These are phyloP conservation scores for Aporrectodea caliginosa DNA, from an alignment of 1,140 invertebrate genomes.

Conservation along the genomic window DNA sequence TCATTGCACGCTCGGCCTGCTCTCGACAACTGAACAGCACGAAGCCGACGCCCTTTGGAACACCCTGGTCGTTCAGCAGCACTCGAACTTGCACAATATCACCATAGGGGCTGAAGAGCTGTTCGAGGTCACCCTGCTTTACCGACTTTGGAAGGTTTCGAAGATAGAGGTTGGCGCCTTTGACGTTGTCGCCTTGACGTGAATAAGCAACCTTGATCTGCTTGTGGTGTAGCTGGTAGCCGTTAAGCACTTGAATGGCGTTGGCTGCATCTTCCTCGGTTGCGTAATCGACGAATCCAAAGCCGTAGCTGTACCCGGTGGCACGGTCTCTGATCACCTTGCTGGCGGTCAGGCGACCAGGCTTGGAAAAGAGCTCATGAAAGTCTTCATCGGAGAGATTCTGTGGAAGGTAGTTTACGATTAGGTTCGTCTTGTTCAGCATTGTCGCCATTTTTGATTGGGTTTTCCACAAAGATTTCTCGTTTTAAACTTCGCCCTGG, in stretches of 20 bases:
- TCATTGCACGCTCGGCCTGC: conserved; percentile 84
- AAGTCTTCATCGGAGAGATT: conserved; percentile 86
- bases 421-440: conserved; percentile 68
- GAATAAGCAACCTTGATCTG: conserved; percentile 86
- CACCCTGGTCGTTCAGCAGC: conserved; percentile 74
- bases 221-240: conserved; percentile 80
- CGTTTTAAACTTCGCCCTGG: background rate
- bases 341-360: conserved; percentile 71
- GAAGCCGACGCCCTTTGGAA: conserved; percentile 83
- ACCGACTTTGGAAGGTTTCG: conserved; percentile 76
- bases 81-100: conserved; percentile 86
- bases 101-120: conserved; percentile 79
- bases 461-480: no score
- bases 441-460: background rate
- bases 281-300: conserved; percentile 90
- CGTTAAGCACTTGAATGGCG: conserved; percentile 82
- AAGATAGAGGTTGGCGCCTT: conserved; percentile 91
- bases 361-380: conserved; percentile 78
- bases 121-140: conserved; percentile 69
- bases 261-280: conserved; percentile 76
- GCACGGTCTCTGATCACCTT: conserved; percentile 73
- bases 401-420: conserved; percentile 93
- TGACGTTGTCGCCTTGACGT: conserved; percentile 83
- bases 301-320: conserved; percentile 92
- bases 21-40: conserved; percentile 62